A percentile compares a stretch with the other conserved stretches of the same genome.
Evolutionary conservation across 2,888 invertebrate genomes (phyloP).

Genomic region (Yponomeuta plumbellus): DNA sequence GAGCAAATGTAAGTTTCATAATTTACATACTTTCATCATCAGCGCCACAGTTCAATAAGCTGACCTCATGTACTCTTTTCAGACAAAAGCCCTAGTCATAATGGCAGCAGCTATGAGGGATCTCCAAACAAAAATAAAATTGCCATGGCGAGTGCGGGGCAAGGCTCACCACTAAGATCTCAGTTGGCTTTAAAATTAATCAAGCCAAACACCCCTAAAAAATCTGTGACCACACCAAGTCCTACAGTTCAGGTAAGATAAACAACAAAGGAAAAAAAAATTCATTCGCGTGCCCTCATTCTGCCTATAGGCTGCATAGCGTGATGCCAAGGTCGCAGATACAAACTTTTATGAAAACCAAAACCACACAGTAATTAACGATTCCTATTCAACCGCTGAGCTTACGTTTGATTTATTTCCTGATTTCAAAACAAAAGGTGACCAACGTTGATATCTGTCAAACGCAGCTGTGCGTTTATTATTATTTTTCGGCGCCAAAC

Average conservation of each 20-base stretch:
- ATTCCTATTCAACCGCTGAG: background rate
- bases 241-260: constrained; percentile 65
- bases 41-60: no score
- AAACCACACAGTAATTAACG: background rate
- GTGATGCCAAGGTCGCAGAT: background rate
- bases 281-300: background rate
- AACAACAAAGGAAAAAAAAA: background rate
- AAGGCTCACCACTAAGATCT: constrained; percentile 84
- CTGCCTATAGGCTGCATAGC: background rate
- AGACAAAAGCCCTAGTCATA: constrained; percentile 61
- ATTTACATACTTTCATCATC: background rate
- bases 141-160: constrained; percentile 77
- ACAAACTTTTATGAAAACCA: background rate
- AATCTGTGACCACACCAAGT: constrained; percentile 58
- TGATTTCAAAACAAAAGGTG: no score
- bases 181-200: constrained; percentile 80
- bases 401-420: background rate
- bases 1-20: constrained; percentile 49
- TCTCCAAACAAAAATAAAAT: constrained; percentile 68
- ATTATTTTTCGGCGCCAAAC: constrained; percentile 2
- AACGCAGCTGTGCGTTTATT: background rate
- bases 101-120: constrained; percentile 62
- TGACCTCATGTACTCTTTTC: constrained; percentile 26
- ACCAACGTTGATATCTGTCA: background rate
- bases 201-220: constrained; percentile 76